Percentiles rank a stretch among this genome's conserved stretches.
phyloP scores from a whole-genome alignment of 2,797 vertebrate genomes.

The Pipistrellus nathusii region DNA sequence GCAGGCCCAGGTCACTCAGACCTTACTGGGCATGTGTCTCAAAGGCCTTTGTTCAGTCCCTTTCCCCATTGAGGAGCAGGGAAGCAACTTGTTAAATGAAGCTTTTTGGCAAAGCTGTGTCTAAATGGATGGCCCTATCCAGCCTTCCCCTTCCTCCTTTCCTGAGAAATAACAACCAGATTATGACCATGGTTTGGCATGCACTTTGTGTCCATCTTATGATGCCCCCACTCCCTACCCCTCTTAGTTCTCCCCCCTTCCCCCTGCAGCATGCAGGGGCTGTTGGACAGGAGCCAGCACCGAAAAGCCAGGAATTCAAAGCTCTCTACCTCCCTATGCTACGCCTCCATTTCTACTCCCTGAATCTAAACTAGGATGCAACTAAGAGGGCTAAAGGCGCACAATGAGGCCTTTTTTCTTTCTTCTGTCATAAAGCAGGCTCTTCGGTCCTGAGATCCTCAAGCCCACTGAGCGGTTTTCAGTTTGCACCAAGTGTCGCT shows the following conservation, averaged over 20 bases:
- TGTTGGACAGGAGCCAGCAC: background rate
- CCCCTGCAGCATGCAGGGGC: background rate
- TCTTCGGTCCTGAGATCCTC: background rate
- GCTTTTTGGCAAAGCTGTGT: too few species aligned
- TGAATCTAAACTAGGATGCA: background rate
- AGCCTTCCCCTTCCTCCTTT: too few species aligned
- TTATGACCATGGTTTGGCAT: background rate
- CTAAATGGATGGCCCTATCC: too few species aligned
- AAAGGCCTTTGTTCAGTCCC: too few species aligned
- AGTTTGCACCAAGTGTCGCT: background rate
- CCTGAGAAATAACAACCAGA: too few species aligned
- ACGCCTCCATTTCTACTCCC: rapidly evolving
- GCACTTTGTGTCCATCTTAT: background rate
- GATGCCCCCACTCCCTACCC: background rate
- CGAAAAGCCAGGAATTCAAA: background rate
- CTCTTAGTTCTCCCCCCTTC: background rate
- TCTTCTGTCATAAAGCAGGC: background rate
- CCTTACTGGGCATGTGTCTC: too few species aligned
- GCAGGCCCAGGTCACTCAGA: too few species aligned
- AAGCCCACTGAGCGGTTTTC: background rate
- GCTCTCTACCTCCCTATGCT: background rate
- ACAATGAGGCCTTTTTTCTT: background rate
- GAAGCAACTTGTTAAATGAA: too few species aligned
- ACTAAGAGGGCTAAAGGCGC: background rate
- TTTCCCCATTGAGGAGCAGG: too few species aligned